Base-by-base conservation (phyloP, 2,888 invertebrate genomes). In the Isotomurus palustris region DNA sequence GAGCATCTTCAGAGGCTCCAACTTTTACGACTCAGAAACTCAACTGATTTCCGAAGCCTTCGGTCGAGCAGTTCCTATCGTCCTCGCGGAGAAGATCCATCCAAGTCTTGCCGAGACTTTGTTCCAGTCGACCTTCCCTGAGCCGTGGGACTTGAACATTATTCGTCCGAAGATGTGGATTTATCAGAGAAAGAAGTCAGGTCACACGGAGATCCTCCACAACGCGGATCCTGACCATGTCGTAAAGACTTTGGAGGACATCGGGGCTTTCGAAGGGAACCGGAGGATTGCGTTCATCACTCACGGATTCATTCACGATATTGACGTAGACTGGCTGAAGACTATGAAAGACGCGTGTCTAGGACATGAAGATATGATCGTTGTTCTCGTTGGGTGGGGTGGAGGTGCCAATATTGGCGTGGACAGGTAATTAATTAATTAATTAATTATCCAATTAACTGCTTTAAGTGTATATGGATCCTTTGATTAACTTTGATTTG, bases 231-330 rank as follows among this genome's bases (percentile, higher is more conserved):
- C 64, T 2, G 64, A 64, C 24, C 56, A 56, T 28, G 61, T 61
- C 3, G 60, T 58, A 4, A 51, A 51, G 14, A 58, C 50, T 25
- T 56, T 64, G n/a, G 48, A 56, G 24, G 58, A 61, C 8, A 56
- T 51, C 36, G 64, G 64, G 29, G 60, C 58, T 1, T 64, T 64
- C 35, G 64, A 64, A 8, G 47, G 38, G 12, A 64, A 60, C 17
- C 44, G 43, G 12, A 55, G 60, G 29, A 58, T 64, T 29, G 56
- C 32, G n/a, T 64, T 64, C 24, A 36, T 64, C 8, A 64, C 64
- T 4, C 64, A 64, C 24, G 64, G 64, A 22, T 64, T 64, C 44
- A 64, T 64, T 22, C 64, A 64, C 35, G 58, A 61, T 41, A 58
- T 64, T 41, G 64, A 64, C 47, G 35, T 56, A 1, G 53, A 58